A percentile compares a stretch with the other conserved stretches of the same genome.
These are phyloP conservation scores for Epistrophe grossulariae DNA, from an alignment of 2,888 invertebrate genomes.

Conservation along the genomic window DNA sequence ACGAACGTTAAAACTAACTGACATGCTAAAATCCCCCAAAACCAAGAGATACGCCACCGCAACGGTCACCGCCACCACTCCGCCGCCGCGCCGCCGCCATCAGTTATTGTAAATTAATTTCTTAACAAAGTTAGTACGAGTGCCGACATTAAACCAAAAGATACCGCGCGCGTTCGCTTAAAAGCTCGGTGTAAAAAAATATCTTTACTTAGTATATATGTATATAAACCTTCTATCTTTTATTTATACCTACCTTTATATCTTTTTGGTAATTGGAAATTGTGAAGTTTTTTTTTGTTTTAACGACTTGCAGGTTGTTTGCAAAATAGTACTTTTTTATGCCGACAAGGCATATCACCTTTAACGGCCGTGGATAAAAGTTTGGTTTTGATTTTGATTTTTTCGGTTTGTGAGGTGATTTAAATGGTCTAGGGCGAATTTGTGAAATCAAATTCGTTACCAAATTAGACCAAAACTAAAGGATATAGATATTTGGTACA, in stretches of 20 bases:
- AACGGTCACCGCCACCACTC: too few relatives aligned
- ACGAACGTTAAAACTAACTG: conserved; percentile 42
- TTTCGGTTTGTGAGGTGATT: not conserved
- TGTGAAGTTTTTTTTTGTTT: conserved; percentile 18
- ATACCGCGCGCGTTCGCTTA: conserved; percentile 40
- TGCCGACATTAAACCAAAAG: conserved; percentile 63
- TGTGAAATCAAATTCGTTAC: conserved; percentile 45
- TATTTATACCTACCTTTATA: not conserved
- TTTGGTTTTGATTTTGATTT: not conserved
- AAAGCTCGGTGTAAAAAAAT: conserved; percentile 53
- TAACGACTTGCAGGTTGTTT: not conserved
- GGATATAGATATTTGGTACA: not conserved
- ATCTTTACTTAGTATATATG: conserved; percentile 12
- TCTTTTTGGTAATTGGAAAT: conserved; percentile 19
- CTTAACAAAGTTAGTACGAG: conserved; percentile 36
- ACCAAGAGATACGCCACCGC: conserved; percentile 31
- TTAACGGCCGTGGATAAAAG: not conserved
- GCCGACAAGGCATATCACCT: conserved; percentile 6
- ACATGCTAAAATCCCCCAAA: conserved; percentile 66
- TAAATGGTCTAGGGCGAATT: conserved; percentile 27
- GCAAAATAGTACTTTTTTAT: conserved; percentile 2
- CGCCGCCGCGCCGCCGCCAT: not conserved
- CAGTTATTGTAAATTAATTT: conserved; percentile 36
- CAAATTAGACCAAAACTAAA: conserved; percentile 22
- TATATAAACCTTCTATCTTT: conserved; percentile 6